A percentile compares a stretch with the other conserved stretches of the same genome.
These are phyloP conservation scores for Steinernema khuongi DNA, from an alignment of 1,140 invertebrate genomes.

Conservation along the genomic window DNA sequence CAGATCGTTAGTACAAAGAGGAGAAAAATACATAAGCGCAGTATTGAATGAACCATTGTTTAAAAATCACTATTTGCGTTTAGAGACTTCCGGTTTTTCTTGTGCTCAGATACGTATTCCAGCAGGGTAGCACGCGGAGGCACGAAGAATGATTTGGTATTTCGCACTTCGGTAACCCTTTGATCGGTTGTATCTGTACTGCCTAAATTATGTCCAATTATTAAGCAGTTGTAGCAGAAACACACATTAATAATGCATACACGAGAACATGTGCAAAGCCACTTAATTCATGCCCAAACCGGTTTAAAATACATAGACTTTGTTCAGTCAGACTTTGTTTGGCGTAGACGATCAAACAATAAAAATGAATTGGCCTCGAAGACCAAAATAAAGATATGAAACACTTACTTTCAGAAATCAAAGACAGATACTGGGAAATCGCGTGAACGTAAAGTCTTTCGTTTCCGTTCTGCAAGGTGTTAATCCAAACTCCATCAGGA, in stretches of 20 bases:
- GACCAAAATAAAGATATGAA: not conserved
- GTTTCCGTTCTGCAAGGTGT: conserved; percentile 18
- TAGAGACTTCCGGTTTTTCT: conserved; percentile 18
- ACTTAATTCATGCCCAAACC: too few relatives aligned
- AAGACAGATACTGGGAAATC: conserved; percentile 32
- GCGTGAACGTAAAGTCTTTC: conserved; percentile 23
- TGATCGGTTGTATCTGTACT: conserved; percentile 24
- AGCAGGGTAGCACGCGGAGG: conserved; percentile 19
- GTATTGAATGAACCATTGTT: not conserved
- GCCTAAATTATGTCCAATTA: conserved; percentile 19
- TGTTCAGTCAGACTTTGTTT: too few relatives aligned
- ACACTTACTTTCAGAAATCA: conserved; percentile 32
- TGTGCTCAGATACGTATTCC: conserved; percentile 38
- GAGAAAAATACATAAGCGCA: not conserved
- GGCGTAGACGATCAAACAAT: too few relatives aligned
- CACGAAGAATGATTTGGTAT: conserved; percentile 19
- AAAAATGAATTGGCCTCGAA: too few relatives aligned
- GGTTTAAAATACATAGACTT: too few relatives aligned
- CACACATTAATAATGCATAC: not conserved
- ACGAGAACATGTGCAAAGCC: not conserved
- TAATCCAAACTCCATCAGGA: conserved; percentile 38
- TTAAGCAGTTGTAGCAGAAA: not conserved
- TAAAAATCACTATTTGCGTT: not conserved
- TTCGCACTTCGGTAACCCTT: conserved; percentile 32
- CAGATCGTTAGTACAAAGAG: not conserved